Evolutionary conservation across 2,888 invertebrate genomes (phyloP), one percentile per base, ranked within the genome.

Genomic region (Trachelus troglodyta): DNA sequence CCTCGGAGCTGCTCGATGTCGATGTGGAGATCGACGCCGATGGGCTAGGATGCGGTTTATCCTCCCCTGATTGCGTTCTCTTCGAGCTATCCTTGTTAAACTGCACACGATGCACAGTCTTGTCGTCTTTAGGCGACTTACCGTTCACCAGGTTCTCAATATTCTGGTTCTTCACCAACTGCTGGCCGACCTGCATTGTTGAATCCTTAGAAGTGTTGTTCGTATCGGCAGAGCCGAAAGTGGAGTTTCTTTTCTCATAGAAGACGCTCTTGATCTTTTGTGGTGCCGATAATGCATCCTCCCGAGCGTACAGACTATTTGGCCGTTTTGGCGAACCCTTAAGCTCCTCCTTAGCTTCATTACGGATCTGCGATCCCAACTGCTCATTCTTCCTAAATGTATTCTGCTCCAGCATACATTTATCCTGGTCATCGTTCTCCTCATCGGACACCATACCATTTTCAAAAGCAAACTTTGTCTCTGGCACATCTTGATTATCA

Each of bases 1-100:
- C 94, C 9, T 94, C 94, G 75, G 93, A 93, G 74, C 93, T 93
- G 79, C 93, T 92, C 75, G 92, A 92, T 81, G 93, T 93, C 69
- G 93, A 92, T 1, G 92, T 92, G 35, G 91, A 89, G 23, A 90
- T 86, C 4, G 88, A 86, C 35, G 89, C 86, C 81, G 93, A 90
- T 69, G 92, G 88, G 68, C 88, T 90, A 0, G 87, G 84, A 11
- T 87, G 87, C 9, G 86, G 81, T 15, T 83, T 79, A 15, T 86
- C 84, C 23, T 9, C 23, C 15, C 84, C 84, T 0, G 82, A n/a
- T 75, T 56, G 73, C 69, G 33, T 37, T 75, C 79, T 85, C 78
- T 81, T 80, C 69, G 86, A 80, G 56, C 56, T 56, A 9, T 86
- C 86, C 34, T 89, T 85, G 77, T 91, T 89, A 79, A 92, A 92